These are phyloP conservation scores for Rafetus swinhoei DNA, from an alignment of 2,113 vertebrate genomes.

Conservation along the genomic window DNA sequence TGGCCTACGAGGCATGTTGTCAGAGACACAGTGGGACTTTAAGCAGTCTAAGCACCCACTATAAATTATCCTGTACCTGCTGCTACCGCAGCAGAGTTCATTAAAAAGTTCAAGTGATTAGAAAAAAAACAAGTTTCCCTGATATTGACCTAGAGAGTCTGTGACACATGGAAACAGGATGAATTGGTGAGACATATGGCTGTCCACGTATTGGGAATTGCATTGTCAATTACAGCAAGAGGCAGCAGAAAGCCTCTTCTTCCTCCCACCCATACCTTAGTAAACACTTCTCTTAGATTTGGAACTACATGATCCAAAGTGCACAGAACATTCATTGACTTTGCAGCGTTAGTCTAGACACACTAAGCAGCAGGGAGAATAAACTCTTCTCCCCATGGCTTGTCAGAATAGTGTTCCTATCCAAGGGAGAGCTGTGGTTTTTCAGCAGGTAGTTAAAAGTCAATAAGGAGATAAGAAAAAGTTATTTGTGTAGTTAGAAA, in stretches of 20 bases:
- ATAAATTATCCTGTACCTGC: conserved; percentile 37
- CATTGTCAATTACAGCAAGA: neutral
- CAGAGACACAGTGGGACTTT: neutral
- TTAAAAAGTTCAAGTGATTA: conserved; percentile 29
- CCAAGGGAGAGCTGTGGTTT: neutral
- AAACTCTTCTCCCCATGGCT: neutral
- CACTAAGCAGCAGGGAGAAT: neutral
- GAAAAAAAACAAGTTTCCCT: conserved; percentile 30
- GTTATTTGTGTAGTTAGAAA: neutral
- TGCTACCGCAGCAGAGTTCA: conserved; percentile 15
- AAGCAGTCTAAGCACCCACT: neutral
- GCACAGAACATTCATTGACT: neutral
- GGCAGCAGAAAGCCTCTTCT: neutral
- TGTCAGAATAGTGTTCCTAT: neutral
- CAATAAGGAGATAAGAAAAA: neutral
- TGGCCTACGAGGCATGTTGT: neutral
- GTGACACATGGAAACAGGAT: neutral
- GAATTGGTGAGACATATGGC: neutral
- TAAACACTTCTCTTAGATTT: neutral
- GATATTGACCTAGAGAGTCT: neutral
- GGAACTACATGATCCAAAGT: neutral
- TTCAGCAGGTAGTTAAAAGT: neutral
- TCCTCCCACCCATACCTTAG: neutral
- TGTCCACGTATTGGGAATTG: neutral
- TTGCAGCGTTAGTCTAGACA: neutral